These are phyloP conservation scores for Phortica okadai DNA, from an alignment of 2,888 invertebrate genomes.

Conservation along the genomic window DNA sequence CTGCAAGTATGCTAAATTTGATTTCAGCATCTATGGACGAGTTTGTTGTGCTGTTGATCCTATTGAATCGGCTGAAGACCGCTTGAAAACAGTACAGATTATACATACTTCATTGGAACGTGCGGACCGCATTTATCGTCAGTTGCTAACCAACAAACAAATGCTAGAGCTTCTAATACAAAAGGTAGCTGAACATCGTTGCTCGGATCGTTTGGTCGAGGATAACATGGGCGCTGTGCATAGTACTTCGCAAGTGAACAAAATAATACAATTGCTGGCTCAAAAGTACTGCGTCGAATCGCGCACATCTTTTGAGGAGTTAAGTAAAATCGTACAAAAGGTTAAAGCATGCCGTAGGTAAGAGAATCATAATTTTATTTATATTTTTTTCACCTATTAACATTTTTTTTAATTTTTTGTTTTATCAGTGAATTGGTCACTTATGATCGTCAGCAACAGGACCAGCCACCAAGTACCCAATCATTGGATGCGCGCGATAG, in stretches of 20 bases:
- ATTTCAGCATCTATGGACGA: constrained; percentile 92
- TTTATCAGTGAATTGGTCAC: constrained; percentile 87
- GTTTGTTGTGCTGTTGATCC: constrained; percentile 98
- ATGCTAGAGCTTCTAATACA: constrained; percentile 90
- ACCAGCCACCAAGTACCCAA: constrained; percentile 61
- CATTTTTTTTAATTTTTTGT: neutral
- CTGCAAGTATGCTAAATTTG: constrained; percentile 99
- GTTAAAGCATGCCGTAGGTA: constrained; percentile 91
- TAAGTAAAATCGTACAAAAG: constrained; percentile 92
- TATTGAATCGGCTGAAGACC: constrained; percentile 96
- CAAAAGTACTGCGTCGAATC: constrained; percentile 97
- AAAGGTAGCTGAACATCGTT: constrained; percentile 91
- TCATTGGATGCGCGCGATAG: constrained; percentile 63
- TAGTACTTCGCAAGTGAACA: constrained; percentile 85
- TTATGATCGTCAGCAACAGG: constrained; percentile 89
- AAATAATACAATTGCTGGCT: constrained; percentile 94
- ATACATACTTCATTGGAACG: constrained; percentile 95
- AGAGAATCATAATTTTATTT: constrained; percentile 36
- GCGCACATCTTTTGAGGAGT: constrained; percentile 94
- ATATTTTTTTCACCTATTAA: neutral
- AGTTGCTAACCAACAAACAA: constrained; percentile 92
- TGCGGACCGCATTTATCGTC: constrained; percentile 95
- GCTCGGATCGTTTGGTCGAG: constrained; percentile 79
- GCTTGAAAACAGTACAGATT: constrained; percentile 94
- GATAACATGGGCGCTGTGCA: constrained; percentile 79